Evolutionary conservation across 2,888 invertebrate genomes (phyloP).

Genomic region (Bombyx huttoni): DNA sequence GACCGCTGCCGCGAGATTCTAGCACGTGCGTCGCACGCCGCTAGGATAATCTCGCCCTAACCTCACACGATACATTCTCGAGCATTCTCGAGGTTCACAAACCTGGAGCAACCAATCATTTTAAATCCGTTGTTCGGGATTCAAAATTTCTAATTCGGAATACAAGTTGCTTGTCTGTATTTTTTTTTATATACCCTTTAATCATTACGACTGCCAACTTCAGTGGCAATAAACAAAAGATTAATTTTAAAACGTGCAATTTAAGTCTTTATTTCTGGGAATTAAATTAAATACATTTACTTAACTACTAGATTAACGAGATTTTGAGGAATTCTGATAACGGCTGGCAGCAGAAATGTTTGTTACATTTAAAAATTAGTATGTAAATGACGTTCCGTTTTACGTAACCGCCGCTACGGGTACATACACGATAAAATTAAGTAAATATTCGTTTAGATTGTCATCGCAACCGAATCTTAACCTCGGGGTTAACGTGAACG

Average conservation of each 20-base stretch:
- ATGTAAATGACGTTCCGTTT: background rate
- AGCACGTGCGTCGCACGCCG: constrained; percentile 28
- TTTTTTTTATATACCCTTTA: no score
- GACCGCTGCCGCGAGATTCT: constrained; percentile 27
- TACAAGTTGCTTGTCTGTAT: background rate
- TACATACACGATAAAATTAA: background rate
- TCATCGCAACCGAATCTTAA: background rate
- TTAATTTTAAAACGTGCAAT: background rate
- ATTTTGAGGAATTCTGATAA: background rate
- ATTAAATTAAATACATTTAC: background rate
- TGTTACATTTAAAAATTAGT: background rate
- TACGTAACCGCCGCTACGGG: background rate
- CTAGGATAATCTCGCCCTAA: constrained; percentile 28
- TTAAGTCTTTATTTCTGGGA: no score
- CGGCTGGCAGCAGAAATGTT: background rate
- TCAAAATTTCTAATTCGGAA: background rate
- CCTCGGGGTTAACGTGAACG: background rate
- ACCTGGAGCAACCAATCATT: background rate
- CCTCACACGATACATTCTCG: constrained; percentile 20
- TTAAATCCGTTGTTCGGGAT: background rate
- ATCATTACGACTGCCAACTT: background rate
- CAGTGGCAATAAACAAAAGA: background rate
- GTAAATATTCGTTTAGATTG: background rate
- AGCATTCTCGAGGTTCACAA: background rate
- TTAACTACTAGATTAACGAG: background rate